These are phyloP conservation scores for Eudyptes chrysolophus DNA, from an alignment of 2,113 vertebrate species.

Conservation along the genomic window DNA sequence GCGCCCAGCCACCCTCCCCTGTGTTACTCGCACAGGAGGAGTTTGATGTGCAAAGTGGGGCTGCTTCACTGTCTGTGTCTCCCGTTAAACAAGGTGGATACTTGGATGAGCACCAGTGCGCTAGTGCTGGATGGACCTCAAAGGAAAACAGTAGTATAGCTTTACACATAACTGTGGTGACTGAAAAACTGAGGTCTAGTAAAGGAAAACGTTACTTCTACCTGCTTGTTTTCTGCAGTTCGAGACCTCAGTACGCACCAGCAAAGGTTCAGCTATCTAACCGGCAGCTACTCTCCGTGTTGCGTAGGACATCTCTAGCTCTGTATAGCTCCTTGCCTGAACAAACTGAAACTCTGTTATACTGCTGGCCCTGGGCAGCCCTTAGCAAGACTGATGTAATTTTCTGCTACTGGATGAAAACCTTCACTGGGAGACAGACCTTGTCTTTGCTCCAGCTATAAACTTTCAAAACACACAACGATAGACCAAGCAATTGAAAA, in stretches of 20 bases:
- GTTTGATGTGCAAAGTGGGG: not conserved
- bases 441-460: conserved; percentile 52
- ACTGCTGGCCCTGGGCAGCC: conserved; percentile 15
- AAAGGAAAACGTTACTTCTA: not conserved
- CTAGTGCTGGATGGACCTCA: not conserved
- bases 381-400: not conserved
- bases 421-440: conserved; percentile 30
- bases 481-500: conserved; percentile 68
- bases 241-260: conserved; percentile 63
- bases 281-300: conserved; percentile 4
- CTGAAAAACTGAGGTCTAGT: conserved; percentile 21
- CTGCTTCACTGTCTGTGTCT: not conserved
- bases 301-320: not conserved
- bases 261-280: conserved; percentile 43
- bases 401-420: conserved; percentile 38
- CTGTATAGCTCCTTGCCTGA: not conserved
- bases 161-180: not conserved
- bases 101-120: not conserved
- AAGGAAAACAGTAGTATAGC: not conserved
- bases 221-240: conserved; percentile 32
- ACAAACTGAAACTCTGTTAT: not conserved
- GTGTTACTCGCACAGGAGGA: not conserved
- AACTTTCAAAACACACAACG: conserved; percentile 10
- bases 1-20: not conserved
- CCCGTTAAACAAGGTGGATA: not conserved